Evolutionary conservation across 2,888 invertebrate genomes (phyloP).

Genomic region (Scaptomyza polygonia): DNA sequence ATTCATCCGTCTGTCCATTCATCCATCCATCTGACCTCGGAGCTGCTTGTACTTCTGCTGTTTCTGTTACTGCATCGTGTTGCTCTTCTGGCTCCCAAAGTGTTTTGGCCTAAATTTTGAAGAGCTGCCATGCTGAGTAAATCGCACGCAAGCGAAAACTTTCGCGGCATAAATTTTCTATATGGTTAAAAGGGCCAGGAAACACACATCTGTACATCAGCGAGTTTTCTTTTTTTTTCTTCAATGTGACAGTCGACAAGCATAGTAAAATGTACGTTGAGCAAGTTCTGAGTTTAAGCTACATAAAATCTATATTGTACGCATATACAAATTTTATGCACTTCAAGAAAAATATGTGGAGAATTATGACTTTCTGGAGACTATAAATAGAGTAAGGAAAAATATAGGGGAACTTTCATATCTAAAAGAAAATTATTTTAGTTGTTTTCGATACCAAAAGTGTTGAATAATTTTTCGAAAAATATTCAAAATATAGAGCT

Average conservation of each 20-base stretch:
- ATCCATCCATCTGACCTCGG: slow-evolving; percentile 24
- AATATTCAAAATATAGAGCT: background rate
- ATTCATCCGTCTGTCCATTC: background rate
- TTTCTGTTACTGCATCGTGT: slow-evolving; percentile 2
- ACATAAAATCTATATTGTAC: slow-evolving; percentile 60
- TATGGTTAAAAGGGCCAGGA: slow-evolving; percentile 5
- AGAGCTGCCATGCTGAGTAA: slow-evolving; percentile 46
- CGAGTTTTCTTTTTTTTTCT: slow-evolving; percentile 47
- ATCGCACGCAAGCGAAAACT: slow-evolving; percentile 48
- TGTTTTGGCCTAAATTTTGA: slow-evolving; percentile 80
- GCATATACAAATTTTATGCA: slow-evolving; percentile 16
- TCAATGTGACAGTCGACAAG: slow-evolving; percentile 67
- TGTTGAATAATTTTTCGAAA: too few species aligned
- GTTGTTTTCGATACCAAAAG: background rate
- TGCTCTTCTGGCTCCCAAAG: slow-evolving; percentile 61
- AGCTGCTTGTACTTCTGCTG: background rate
- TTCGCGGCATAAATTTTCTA: slow-evolving; percentile 67
- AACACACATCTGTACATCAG: slow-evolving; percentile 20
- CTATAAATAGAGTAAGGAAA: too few species aligned
- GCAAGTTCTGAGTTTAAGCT: slow-evolving; percentile 62
- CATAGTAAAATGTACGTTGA: slow-evolving; percentile 63
- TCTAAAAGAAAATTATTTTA: too few species aligned
- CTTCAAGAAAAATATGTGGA: background rate
- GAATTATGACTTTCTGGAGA: background rate
- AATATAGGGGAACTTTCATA: too few species aligned